Evolutionary conservation across 2,888 invertebrate species (phyloP), one percentile per base, ranked within the genome.

Genomic region (Oconnorella tubifera): DNA sequence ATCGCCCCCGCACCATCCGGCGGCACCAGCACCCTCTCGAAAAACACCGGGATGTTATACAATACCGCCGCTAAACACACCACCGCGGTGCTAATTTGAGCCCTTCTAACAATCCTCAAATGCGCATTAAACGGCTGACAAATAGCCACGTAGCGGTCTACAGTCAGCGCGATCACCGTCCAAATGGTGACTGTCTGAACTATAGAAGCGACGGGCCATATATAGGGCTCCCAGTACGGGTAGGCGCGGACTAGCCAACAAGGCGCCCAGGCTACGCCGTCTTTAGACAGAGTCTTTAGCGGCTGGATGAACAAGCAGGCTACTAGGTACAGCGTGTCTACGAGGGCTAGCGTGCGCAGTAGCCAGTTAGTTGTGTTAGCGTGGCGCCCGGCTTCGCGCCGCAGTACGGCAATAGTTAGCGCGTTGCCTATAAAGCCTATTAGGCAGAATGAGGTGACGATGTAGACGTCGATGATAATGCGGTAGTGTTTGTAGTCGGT

Each of bases 131-230:
- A 64, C 2, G 72, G 72, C 27, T 65, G 65, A 51, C 72, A 72
- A n/a, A 72, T 64, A 27, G 72, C 72, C 10, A 72, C 62, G 66
- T 72, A 72, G 10, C 72, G 60, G 56, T 72, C 72, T 19, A 66
- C 59, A 10, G 72, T 72, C 25, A 72, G 68, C 50, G 71, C 65
- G 53, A 72, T 59, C 23, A 72, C 71, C 50, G 69, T 61, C 72
- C 72, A 72, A 6, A 72, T 68, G 10, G 72, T 72, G 33, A 63
- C 64, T 23, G 72, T 72, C 61, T 72, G 71, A 2, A 64, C 62
- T 19, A 66, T 69, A 33, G 71, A 72, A 3, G 70, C 71, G 33
- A 67, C 55, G 14, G 64, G 68, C 68, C 70, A 72, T 40, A 72
- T 59, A 56, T 66, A 70, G 3, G 56, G 56, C 33, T 40, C 56